Evolutionary conservation across 2,888 invertebrate species (phyloP).

Genomic region (Cataglyphis livida): DNA sequence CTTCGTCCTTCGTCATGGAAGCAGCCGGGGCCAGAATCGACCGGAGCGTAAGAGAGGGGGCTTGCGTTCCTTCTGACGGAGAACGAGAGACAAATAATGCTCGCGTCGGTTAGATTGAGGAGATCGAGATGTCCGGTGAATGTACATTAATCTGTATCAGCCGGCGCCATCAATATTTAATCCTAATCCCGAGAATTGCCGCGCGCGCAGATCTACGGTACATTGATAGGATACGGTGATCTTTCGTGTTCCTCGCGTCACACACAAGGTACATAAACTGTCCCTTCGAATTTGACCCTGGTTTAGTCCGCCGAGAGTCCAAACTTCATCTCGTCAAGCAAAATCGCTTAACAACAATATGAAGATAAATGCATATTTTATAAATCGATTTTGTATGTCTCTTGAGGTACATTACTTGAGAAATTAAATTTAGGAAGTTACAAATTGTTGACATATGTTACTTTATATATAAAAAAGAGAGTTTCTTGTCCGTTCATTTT

Average conservation of each 20-base stretch:
- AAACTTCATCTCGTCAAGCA: not conserved
- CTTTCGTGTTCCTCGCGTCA: constrained; percentile 15
- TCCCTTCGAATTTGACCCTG: constrained; percentile 25
- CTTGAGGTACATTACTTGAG: not conserved
- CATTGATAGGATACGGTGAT: constrained; percentile 35
- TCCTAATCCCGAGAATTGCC: constrained; percentile 84
- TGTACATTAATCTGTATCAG: constrained; percentile 85
- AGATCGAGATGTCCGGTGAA: constrained; percentile 72
- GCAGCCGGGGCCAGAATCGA: constrained; percentile 19
- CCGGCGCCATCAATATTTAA: constrained; percentile 84
- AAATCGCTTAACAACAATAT: not conserved
- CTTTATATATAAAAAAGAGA: not conserved
- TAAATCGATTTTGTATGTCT: not conserved
- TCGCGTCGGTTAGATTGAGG: constrained; percentile 63
- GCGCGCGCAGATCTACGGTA: constrained; percentile 45
- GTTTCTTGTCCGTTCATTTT: no score
- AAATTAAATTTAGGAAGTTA: not conserved
- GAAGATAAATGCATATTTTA: not conserved
- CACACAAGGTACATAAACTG: not conserved
- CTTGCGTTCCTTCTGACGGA: constrained; percentile 39
- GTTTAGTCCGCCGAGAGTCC: not conserved
- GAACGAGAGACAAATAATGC: constrained; percentile 80
- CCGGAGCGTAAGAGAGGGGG: not conserved
- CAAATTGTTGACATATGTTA: not conserved
- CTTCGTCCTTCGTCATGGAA: constrained; percentile 64